Percentiles rank a stretch among this genome's conserved stretches.
These are phyloP conservation scores for Irena cyanogastra DNA, from an alignment of 2,113 vertebrate species.

Conservation along the genomic window DNA sequence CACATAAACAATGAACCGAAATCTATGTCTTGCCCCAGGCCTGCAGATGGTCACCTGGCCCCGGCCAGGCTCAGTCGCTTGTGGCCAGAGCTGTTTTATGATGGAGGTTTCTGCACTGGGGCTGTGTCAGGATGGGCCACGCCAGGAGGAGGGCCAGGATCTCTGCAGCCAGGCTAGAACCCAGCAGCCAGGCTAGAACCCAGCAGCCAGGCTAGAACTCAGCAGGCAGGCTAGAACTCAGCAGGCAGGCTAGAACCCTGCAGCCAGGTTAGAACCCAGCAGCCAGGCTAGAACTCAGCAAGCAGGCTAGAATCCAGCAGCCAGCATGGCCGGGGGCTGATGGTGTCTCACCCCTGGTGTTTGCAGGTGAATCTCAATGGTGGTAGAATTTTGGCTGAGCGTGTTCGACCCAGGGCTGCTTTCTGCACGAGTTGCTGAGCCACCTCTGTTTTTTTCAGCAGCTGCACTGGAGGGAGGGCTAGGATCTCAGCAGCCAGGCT, in stretches of 20 bases:
- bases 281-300: no score
- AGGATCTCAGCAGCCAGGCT: not conserved
- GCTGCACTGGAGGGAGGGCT: not conserved
- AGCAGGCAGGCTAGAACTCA: no score
- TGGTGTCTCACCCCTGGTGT: not conserved
- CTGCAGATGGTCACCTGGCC: not conserved
- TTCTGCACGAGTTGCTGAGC: not conserved
- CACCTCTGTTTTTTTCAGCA: not conserved
- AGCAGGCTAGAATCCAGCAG: no score
- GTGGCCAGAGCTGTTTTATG: not conserved
- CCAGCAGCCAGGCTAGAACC: not conserved
- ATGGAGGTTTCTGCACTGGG: not conserved
- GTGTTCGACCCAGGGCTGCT: not conserved
- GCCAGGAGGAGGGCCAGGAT: not conserved
- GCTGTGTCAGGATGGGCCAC: not conserved
- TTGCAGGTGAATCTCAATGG: not conserved
- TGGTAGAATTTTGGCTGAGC: not conserved
- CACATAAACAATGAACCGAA: not conserved
- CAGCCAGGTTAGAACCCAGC: not conserved
- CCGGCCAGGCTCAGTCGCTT: fast-evolving
- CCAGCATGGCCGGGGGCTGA: not conserved
- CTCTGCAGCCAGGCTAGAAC: not conserved
- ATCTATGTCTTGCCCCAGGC: not conserved
- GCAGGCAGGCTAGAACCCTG: not conserved
- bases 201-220: not conserved